Conservation (phyloP, 2,888 invertebrate genomes). For the Dimorphilus gyrociliatus region DNA sequence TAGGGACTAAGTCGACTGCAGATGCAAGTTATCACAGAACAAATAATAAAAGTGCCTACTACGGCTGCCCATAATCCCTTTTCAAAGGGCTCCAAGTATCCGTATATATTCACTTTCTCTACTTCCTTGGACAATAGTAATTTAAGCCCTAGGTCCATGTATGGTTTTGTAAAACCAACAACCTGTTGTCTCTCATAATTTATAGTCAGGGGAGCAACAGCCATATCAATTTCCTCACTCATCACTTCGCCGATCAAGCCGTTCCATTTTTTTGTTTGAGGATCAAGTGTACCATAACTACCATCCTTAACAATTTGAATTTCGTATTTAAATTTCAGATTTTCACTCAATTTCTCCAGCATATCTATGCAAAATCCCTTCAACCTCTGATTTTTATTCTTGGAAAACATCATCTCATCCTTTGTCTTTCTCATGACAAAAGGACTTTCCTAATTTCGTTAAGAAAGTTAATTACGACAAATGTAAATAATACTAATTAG, state of each 20-base stretch:
- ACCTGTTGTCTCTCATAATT: constrained; percentile 2
- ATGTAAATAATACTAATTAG: background rate
- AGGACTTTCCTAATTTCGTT: constrained; percentile 2
- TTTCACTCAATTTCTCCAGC: constrained; percentile 1
- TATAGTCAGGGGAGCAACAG: constrained; percentile 1
- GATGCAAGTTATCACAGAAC: background rate
- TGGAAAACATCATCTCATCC: constrained; percentile 1
- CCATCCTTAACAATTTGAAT: constrained; percentile 2
- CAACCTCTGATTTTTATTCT: background rate
- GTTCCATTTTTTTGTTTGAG: constrained; percentile 2
- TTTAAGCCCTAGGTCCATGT: constrained; percentile 1
- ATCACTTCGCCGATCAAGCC: constrained; percentile 4
- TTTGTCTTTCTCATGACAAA: constrained; percentile 2
- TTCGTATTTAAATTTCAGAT: constrained; percentile 1
- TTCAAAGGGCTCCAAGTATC: constrained; percentile 1
- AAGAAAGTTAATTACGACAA: background rate
- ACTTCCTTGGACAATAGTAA: constrained; percentile 1
- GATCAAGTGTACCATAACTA: constrained; percentile 2
- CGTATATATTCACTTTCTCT: background rate
- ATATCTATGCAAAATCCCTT: constrained; percentile 4
- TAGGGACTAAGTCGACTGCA: constrained; percentile 3
- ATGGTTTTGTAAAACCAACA: constrained; percentile 2
- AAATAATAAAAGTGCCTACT: background rate
- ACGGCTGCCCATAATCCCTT: background rate
- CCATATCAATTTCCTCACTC: background rate